Evolutionary conservation across 2,888 invertebrate species (phyloP).

Genomic region (Ectropis crepuscularia): DNA sequence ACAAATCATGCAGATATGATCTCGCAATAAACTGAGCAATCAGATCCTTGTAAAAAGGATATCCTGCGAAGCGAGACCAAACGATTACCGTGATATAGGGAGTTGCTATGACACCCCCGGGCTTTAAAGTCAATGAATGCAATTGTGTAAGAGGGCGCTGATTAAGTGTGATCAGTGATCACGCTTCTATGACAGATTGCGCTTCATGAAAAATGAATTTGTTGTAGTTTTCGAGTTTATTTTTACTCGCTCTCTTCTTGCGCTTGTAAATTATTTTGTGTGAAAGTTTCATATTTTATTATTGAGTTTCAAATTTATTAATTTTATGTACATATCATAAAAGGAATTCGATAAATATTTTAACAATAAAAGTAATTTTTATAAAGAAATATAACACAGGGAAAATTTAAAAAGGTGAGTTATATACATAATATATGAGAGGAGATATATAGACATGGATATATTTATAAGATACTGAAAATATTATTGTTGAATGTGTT

Average conservation of each 20-base stretch:
- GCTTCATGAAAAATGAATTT: constrained; percentile 6
- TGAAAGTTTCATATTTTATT: no score
- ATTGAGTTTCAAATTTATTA: no score
- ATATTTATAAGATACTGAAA: no score
- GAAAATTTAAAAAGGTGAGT: no score
- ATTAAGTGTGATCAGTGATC: constrained; percentile 25
- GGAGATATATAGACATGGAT: no score
- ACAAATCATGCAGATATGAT: constrained; percentile 47
- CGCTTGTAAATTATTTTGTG: no score
- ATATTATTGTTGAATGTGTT: no score
- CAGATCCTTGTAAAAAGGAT: constrained; percentile 68
- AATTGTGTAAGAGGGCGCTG: constrained; percentile 27
- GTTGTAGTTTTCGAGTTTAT: neutral
- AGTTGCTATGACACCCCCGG: constrained; percentile 56
- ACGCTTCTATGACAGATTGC: constrained; percentile 22
- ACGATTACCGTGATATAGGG: constrained; percentile 50
- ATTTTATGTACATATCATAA: no score
- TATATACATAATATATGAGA: no score
- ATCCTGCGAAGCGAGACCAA: constrained; percentile 52
- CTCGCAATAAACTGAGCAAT: constrained; percentile 61
- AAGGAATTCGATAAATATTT: no score
- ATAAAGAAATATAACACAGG: no score
- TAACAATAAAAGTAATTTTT: no score
- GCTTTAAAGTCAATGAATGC: constrained; percentile 39
- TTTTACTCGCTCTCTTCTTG: neutral